Evolutionary conservation across 2,888 invertebrate genomes (phyloP).

Genomic region (Drosophila meridionalis): DNA sequence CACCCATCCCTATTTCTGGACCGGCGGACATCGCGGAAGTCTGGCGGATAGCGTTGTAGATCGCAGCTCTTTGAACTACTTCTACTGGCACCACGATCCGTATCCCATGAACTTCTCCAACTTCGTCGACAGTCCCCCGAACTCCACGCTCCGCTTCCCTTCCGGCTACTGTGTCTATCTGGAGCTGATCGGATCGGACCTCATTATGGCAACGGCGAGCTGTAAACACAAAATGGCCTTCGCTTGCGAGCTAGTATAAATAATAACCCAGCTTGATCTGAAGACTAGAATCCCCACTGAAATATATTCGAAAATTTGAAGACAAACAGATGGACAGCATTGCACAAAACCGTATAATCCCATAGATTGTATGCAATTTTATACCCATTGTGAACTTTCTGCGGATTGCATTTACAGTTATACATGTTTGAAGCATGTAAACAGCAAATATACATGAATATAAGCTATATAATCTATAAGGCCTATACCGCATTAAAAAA

Average conservation of each 20-base stretch:
- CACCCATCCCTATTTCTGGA: conserved; percentile 59
- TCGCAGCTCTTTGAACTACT: conserved; percentile 26
- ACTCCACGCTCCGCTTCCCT: conserved; percentile 4
- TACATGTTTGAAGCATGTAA: no score
- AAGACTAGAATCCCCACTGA: no score
- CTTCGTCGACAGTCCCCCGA: conserved; percentile 20
- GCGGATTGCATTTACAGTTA: no score
- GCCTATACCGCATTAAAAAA: no score
- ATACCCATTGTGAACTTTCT: no score
- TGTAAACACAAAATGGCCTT: conserved; percentile 50
- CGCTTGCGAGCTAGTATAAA: conserved; percentile 50
- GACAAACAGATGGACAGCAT: no score
- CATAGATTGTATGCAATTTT: no score
- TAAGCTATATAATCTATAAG: no score
- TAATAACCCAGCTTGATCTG: background rate
- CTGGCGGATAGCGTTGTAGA: conserved; percentile 16
- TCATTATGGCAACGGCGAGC: conserved; percentile 41
- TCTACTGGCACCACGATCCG: conserved; percentile 58
- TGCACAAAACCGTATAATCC: no score
- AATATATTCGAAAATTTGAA: no score
- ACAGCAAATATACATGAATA: no score
- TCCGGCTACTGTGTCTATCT: conserved; percentile 55
- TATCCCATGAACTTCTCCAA: conserved; percentile 63
- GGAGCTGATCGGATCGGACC: conserved; percentile 25
- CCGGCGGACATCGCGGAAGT: conserved; percentile 65